Evolutionary conservation across 2,797 vertebrate genomes (phyloP).

Genomic region (Coluber constrictor): DNA sequence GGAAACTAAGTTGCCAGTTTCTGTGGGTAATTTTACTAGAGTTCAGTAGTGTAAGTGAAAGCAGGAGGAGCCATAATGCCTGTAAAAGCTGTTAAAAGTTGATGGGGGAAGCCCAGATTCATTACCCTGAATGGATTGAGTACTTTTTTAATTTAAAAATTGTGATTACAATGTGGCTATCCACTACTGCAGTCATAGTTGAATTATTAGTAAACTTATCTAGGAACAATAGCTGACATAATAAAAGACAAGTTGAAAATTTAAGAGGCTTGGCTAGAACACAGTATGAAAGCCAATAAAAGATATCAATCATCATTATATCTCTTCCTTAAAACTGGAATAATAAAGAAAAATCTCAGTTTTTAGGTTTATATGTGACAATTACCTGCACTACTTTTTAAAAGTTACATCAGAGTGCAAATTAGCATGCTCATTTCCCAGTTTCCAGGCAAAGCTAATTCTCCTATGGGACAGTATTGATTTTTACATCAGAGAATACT

Average conservation of each 20-base stretch:
- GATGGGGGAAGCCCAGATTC: background rate
- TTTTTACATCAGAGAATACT: conserved; percentile 41
- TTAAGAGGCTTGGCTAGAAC: background rate
- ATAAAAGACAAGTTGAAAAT: background rate
- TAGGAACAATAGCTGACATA: background rate
- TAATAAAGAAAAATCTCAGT: background rate
- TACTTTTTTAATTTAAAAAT: background rate
- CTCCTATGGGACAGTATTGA: conserved; percentile 36
- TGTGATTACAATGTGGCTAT: background rate
- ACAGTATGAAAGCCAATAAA: background rate
- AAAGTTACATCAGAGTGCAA: conserved; percentile 24
- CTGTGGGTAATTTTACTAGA: background rate
- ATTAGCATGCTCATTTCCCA: conserved; percentile 23
- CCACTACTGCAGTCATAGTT: background rate
- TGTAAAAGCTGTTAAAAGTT: background rate
- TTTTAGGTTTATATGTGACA: conserved; percentile 31
- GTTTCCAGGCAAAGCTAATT: conserved; percentile 33
- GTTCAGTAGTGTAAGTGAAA: background rate
- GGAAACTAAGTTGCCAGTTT: background rate
- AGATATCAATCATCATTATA: background rate
- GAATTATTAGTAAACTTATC: background rate
- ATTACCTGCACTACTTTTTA: conserved; percentile 39
- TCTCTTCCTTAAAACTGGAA: background rate
- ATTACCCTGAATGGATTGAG: background rate
- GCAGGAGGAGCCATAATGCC: background rate